Evolutionary conservation across 1,140 invertebrate genomes (phyloP).

Genomic region (Acromyrmex charruanus): DNA sequence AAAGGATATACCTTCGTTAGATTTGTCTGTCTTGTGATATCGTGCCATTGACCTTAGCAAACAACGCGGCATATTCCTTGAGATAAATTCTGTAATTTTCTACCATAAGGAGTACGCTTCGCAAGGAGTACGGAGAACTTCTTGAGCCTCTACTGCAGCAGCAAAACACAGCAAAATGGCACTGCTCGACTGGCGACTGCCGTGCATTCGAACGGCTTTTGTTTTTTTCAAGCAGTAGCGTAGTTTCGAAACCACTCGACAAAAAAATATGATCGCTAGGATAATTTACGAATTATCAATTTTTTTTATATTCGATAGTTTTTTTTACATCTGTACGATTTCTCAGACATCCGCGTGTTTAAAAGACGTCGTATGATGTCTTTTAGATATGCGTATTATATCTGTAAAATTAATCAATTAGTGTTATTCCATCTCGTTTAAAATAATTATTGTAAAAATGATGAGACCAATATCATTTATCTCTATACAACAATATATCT

Average conservation of each 20-base stretch:
- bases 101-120: background rate
- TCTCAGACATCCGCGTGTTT: no score
- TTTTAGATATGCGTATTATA: no score
- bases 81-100: background rate
- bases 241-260: constrained; percentile 18
- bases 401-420: no score
- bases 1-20: constrained; percentile 74
- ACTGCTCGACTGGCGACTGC: constrained; percentile 37
- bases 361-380: no score
- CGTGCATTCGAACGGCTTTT: constrained; percentile 52
- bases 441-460: background rate
- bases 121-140: background rate
- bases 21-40: constrained; percentile 69
- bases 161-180: constrained; percentile 23
- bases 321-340: no score
- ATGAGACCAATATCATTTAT: background rate
- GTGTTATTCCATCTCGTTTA: background rate
- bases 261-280: background rate
- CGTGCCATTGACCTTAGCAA: constrained; percentile 81
- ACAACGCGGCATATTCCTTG: constrained; percentile 80
- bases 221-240: constrained; percentile 60
- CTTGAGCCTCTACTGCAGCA: constrained; percentile 39
- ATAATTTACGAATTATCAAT: background rate
- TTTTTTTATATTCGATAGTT: background rate
- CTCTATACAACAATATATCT: background rate